A percentile compares a stretch with the other conserved stretches of the same genome.
These are phyloP conservation scores for Eurystomus glaucurus DNA, from an alignment of 2,797 vertebrate genomes.

Conservation along the genomic window DNA sequence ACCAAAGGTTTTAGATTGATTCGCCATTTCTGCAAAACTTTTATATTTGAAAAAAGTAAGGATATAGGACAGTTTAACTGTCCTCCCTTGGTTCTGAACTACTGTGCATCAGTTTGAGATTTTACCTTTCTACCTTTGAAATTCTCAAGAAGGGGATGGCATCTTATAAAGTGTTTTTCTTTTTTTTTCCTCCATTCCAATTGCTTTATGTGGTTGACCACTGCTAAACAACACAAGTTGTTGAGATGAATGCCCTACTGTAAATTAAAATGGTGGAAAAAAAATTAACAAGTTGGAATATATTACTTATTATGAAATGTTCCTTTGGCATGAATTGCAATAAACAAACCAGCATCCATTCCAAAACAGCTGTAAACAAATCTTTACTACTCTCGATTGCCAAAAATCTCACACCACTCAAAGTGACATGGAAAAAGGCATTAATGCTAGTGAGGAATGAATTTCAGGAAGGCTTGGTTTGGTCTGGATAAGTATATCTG, in stretches of 20 bases:
- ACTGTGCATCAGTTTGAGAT: not conserved
- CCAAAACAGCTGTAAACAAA: constrained; percentile 63
- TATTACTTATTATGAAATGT: constrained; percentile 49
- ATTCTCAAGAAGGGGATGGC: not conserved
- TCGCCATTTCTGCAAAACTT: not conserved
- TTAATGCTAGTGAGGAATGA: constrained; percentile 36
- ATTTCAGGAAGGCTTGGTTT: constrained; percentile 65
- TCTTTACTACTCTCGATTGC: constrained; percentile 4
- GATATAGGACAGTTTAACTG: not conserved
- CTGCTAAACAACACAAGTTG: not conserved
- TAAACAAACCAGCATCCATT: constrained; percentile 52
- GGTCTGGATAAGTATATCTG: constrained; percentile 63
- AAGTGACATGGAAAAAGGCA: constrained; percentile 44
- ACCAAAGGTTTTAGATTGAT: not conserved
- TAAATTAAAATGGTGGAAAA: not conserved
- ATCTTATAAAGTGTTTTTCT: not conserved
- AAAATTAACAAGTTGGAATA: not conserved
- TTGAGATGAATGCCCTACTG: not conserved
- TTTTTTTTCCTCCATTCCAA: not conserved
- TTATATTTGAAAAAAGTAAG: not conserved
- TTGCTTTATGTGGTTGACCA: not conserved
- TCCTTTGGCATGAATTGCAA: constrained; percentile 4
- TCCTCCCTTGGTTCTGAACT: not conserved
- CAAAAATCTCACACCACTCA: constrained; percentile 57
- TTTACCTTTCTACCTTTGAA: constrained; percentile 4